Evolutionary conservation across 2,888 invertebrate genomes (phyloP).

Genomic region (Eudemis profundana): DNA sequence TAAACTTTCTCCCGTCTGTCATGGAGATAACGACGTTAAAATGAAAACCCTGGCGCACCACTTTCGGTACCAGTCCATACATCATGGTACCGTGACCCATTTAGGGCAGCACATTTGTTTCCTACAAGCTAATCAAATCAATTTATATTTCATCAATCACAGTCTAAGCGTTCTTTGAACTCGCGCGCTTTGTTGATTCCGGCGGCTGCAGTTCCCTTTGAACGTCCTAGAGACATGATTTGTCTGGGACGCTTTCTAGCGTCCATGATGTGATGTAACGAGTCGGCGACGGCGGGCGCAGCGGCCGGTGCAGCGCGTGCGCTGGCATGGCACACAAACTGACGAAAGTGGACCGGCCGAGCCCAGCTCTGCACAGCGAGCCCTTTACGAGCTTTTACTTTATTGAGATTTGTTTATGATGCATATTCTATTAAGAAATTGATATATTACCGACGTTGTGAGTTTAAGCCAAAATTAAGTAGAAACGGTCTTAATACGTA

Average conservation of each 20-base stretch:
- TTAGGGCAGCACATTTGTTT: constrained; percentile 36
- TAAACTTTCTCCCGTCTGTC: constrained; percentile 39
- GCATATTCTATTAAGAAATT: constrained; percentile 34
- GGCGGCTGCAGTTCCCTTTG: constrained; percentile 52
- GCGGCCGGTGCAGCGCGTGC: constrained; percentile 49
- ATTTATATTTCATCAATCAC: constrained; percentile 44
- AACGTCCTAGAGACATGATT: constrained; percentile 61
- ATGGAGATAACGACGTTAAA: constrained; percentile 24
- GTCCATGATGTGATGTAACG: constrained; percentile 65
- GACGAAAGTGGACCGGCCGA: constrained; percentile 71
- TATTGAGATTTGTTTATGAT: constrained; percentile 42
- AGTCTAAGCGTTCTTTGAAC: constrained; percentile 43
- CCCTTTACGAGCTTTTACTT: constrained; percentile 45
- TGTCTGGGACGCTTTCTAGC: constrained; percentile 73
- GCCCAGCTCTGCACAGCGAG: constrained; percentile 48
- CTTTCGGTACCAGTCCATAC: constrained; percentile 36
- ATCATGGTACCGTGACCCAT: constrained; percentile 35
- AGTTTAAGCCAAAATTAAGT: constrained; percentile 19
- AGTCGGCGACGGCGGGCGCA: constrained; percentile 1
- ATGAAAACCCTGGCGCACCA: constrained; percentile 30
- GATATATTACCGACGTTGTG: constrained; percentile 31
- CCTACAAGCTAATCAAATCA: constrained; percentile 41
- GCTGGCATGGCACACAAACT: constrained; percentile 69
- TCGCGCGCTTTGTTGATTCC: constrained; percentile 39
- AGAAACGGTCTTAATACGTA: constrained; percentile 24